Evolutionary conservation across 1,140 invertebrate species (phyloP).

Genomic region (Leptopilina clavipes): DNA sequence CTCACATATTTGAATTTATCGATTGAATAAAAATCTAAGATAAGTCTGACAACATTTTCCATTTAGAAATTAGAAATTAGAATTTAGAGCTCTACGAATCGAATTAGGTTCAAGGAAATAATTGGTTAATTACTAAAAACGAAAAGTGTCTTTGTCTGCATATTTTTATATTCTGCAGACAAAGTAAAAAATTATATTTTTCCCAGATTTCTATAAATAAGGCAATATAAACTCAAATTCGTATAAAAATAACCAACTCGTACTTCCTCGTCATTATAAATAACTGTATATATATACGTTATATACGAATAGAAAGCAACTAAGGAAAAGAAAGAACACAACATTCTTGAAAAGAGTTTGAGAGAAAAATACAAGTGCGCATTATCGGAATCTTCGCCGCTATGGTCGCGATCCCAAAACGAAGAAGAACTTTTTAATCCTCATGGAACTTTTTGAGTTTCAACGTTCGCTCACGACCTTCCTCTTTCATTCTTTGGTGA

Average conservation of each 20-base stretch:
- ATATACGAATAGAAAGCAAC: slow-evolving; percentile 18
- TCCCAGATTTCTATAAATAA: no score
- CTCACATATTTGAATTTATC: slow-evolving; percentile 1
- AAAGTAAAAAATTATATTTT: no score
- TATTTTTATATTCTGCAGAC: no score
- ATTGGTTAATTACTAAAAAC: no score
- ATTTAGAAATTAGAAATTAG: no score
- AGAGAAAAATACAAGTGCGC: slow-evolving; percentile 27
- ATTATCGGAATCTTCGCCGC: slow-evolving; percentile 22
- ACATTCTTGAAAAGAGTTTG: background rate
- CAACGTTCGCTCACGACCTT: background rate
- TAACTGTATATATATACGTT: slow-evolving; percentile 11
- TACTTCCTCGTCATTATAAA: slow-evolving; percentile 23
- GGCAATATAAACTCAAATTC: background rate
- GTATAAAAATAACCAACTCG: slow-evolving; percentile 1
- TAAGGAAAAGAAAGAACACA: slow-evolving; percentile 2
- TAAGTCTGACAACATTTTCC: slow-evolving; percentile 14
- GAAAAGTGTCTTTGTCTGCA: no score
- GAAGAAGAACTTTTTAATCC: slow-evolving; percentile 17
- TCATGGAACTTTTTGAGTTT: background rate
- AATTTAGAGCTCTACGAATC: no score
- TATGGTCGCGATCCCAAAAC: slow-evolving; percentile 18
- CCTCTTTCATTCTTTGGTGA: background rate
- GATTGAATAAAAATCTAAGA: slow-evolving; percentile 27
- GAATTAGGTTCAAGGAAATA: no score